Conservation (phyloP, 1,140 invertebrate genomes). For the Oryzaephilus surinamensis region DNA sequence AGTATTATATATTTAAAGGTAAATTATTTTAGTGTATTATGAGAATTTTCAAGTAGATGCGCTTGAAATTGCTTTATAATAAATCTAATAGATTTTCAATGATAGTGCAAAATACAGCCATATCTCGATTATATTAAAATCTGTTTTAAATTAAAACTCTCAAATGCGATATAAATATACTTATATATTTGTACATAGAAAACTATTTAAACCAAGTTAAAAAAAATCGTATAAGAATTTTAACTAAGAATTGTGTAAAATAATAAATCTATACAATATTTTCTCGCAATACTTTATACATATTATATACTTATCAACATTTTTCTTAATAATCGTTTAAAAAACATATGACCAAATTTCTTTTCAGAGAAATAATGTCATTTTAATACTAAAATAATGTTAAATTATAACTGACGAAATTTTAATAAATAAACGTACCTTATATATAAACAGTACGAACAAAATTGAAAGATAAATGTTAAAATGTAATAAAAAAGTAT, state of each 20-base stretch:
- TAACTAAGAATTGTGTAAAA: conserved; percentile 14
- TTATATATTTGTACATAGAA: conserved; percentile 9
- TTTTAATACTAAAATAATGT: background rate
- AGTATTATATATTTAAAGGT: background rate
- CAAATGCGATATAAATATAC: background rate
- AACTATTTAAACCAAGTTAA: conserved; percentile 3
- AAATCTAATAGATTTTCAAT: conserved; percentile 15
- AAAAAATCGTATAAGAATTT: background rate
- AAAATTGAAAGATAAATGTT: too few species aligned
- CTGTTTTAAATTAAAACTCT: conserved; percentile 24
- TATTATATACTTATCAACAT: too few species aligned
- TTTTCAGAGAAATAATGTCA: conserved; percentile 1
- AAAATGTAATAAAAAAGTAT: background rate
- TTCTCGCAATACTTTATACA: conserved; percentile 9
- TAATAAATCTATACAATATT: conserved; percentile 10
- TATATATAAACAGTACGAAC: too few species aligned
- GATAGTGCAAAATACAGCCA: conserved; percentile 17
- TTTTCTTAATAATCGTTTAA: conserved; percentile 1
- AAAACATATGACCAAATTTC: background rate
- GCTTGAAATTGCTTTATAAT: conserved; percentile 18
- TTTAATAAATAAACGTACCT: too few species aligned
- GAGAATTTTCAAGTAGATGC: conserved; percentile 10
- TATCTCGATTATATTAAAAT: conserved; percentile 9
- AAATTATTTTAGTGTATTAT: background rate
- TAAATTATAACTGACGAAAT: too few species aligned